Percentiles rank a stretch among this genome's conserved stretches.
Conservation (phyloP, 2,797 vertebrate genomes). For the Arctocebus calabarensis region DNA sequence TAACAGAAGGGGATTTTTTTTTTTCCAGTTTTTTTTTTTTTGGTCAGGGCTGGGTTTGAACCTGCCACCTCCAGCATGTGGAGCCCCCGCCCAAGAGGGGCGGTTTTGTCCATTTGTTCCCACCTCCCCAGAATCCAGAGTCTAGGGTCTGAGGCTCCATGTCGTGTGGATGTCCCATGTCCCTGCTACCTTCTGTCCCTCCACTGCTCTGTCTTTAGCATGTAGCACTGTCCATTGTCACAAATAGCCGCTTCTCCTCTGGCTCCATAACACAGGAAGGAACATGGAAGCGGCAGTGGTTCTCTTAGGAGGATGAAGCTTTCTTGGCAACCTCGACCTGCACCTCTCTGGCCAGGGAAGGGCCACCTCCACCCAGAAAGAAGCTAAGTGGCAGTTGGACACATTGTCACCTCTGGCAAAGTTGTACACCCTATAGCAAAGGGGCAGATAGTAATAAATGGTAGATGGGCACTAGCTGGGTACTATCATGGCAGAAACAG, state of each 20-base stretch:
- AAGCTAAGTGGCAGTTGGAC: neutral
- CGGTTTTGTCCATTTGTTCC: rapidly evolving
- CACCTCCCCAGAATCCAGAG: neutral
- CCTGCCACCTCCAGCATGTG: too few species aligned
- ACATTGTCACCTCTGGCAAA: neutral
- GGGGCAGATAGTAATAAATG: neutral
- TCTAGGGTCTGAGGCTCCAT: neutral
- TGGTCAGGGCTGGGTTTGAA: too few species aligned
- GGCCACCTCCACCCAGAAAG: neutral
- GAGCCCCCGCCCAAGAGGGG: too few species aligned
- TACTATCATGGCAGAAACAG: neutral
- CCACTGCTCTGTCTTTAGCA: neutral
- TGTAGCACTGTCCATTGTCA: neutral
- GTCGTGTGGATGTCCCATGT: neutral
- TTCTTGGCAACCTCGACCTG: neutral
- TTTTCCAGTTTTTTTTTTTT: too few species aligned
- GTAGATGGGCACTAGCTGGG: rapidly evolving
- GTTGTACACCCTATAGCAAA: neutral
- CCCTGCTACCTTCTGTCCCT: neutral
- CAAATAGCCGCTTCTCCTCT: neutral
- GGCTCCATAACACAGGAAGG: neutral
- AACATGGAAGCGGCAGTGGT: neutral
- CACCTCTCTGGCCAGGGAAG: neutral
- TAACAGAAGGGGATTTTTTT: too few species aligned
- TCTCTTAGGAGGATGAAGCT: neutral